Conservation (phyloP, 2,888 invertebrate genomes). For the Eugnorisma glareosa region DNA sequence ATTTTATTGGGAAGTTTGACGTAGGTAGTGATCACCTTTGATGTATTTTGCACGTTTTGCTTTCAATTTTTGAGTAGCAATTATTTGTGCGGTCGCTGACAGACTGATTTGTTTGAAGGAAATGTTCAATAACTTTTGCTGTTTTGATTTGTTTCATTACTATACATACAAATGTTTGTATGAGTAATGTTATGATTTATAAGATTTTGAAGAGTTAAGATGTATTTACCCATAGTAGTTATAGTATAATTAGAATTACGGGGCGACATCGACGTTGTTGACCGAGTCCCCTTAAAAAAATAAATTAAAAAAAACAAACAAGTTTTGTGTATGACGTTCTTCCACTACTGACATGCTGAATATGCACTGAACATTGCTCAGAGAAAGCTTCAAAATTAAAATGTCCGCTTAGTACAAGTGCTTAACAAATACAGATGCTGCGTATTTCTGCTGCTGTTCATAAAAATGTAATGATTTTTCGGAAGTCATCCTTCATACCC, state of each 20-base stretch:
- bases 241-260: no score
- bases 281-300: no score
- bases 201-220: no score
- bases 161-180: constrained; percentile 3
- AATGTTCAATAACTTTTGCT: constrained; percentile 18
- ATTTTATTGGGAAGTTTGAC: constrained; percentile 49
- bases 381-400: not conserved
- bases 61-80: constrained; percentile 60
- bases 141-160: constrained; percentile 18
- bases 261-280: no score
- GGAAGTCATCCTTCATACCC: not conserved
- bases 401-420: not conserved
- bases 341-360: not conserved
- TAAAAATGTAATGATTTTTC: not conserved
- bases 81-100: constrained; percentile 43
- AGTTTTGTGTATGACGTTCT: constrained; percentile 16
- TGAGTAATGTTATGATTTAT: not conserved
- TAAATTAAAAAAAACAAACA: not conserved
- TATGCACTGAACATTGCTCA: not conserved
- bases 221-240: no score
- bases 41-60: constrained; percentile 64
- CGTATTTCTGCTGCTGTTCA: not conserved
- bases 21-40: constrained; percentile 55
- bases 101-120: constrained; percentile 22
- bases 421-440: not conserved